phyloP scores from a whole-genome alignment of 2,888 invertebrate genomes.

The Phyllotreta striolata region DNA sequence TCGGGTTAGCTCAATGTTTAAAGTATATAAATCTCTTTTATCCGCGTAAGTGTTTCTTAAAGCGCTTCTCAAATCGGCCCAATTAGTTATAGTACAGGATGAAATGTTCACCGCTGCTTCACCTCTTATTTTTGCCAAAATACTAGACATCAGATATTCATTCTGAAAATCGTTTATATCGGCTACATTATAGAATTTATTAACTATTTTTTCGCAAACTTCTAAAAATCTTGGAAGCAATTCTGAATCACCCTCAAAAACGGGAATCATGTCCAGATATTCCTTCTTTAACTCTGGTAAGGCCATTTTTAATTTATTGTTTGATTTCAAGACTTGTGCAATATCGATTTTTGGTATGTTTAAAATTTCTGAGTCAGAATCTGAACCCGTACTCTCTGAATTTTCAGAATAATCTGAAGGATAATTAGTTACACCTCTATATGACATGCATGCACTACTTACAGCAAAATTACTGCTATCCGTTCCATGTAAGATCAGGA shows the following conservation, averaged over 20 bases:
- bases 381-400: constrained; percentile 6
- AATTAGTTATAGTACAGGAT: too few species aligned
- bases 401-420: not conserved
- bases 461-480: constrained; percentile 10
- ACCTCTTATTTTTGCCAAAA: constrained; percentile 34
- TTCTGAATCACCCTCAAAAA: constrained; percentile 24
- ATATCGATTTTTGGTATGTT: not conserved
- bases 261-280: constrained; percentile 11
- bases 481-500: too few species aligned
- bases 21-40: constrained; percentile 32
- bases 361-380: constrained; percentile 9
- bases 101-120: constrained; percentile 34
- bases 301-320: not conserved
- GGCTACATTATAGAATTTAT: constrained; percentile 25
- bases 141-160: constrained; percentile 33
- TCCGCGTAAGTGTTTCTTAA: constrained; percentile 33
- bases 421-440: not conserved
- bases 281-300: constrained; percentile 25
- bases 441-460: constrained; percentile 5
- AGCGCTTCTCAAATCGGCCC: constrained; percentile 20
- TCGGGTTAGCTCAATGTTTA: constrained; percentile 34
- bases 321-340: too few species aligned
- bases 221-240: constrained; percentile 24
- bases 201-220: constrained; percentile 30
- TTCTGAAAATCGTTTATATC: constrained; percentile 34